Evolutionary conservation across 2,888 invertebrate genomes (phyloP).

Genomic region (Dynastes tityus): DNA sequence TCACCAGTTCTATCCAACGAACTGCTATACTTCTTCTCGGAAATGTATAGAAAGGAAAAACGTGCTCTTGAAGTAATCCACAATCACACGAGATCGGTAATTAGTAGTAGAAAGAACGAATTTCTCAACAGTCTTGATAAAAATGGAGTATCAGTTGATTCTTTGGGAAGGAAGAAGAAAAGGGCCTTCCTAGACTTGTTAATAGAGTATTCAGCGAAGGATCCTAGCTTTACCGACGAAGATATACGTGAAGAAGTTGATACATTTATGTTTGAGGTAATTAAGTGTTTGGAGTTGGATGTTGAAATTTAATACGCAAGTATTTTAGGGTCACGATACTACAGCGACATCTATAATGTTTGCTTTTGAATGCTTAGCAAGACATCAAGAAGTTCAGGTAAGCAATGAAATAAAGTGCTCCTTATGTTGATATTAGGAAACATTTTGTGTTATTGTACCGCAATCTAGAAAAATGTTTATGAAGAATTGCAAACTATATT

Average conservation of each 20-base stretch:
- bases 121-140: not conserved
- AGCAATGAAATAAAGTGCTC: too few relatives aligned
- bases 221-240: slow-evolving; percentile 72
- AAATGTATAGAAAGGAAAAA: slow-evolving; percentile 74
- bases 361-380: slow-evolving; percentile 66
- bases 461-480: slow-evolving; percentile 58
- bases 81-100: slow-evolving; percentile 74
- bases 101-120: slow-evolving; percentile 69
- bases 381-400: slow-evolving; percentile 64
- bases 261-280: slow-evolving; percentile 79
- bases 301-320: slow-evolving; percentile 52
- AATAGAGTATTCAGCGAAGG: slow-evolving; percentile 59
- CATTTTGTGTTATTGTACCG: too few relatives aligned
- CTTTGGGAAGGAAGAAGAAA: slow-evolving; percentile 45
- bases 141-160: slow-evolving; percentile 23
- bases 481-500: slow-evolving; percentile 61
- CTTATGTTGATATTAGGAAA: too few relatives aligned
- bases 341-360: slow-evolving; percentile 68
- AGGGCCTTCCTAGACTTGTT: slow-evolving; percentile 54
- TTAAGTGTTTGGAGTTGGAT: not conserved
- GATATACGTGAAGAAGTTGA: slow-evolving; percentile 79
- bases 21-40: slow-evolving; percentile 71
- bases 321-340: slow-evolving; percentile 66
- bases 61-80: slow-evolving; percentile 71
- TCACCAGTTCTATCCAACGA: slow-evolving; percentile 72